These are phyloP conservation scores for Sebastes minor DNA, from an alignment of 2,797 vertebrate species.

Conservation along the genomic window DNA sequence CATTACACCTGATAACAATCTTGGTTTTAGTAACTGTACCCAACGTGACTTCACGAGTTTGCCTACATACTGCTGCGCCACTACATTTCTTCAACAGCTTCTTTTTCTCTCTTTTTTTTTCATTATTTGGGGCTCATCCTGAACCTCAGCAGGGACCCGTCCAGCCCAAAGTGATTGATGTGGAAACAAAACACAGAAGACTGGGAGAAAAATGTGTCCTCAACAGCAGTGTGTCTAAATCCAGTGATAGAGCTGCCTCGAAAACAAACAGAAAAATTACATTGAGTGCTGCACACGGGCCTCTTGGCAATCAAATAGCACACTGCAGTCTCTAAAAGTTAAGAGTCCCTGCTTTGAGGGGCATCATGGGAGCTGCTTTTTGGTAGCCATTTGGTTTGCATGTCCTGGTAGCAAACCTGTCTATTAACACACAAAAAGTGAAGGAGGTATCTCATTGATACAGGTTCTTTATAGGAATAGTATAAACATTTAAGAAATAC, in stretches of 20 bases:
- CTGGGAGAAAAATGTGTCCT: conserved; percentile 13
- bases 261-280: conserved; percentile 33
- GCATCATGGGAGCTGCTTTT: neutral
- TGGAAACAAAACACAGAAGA: conserved; percentile 27
- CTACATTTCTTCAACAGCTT: neutral
- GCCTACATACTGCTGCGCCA: neutral
- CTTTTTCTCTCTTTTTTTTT: neutral
- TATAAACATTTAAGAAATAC: neutral
- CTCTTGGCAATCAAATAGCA: conserved; percentile 1
- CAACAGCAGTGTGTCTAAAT: conserved; percentile 12
- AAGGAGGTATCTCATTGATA: neutral
- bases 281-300: conserved; percentile 6
- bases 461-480: neutral
- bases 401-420: neutral
- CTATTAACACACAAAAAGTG: neutral
- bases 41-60: neutral
- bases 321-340: neutral
- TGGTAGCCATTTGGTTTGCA: neutral
- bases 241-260: neutral
- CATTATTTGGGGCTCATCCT: neutral
- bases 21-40: conserved; percentile 15
- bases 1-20: neutral
- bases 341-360: neutral
- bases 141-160: conserved; percentile 22
- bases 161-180: conserved; percentile 30